These are phyloP conservation scores for Cyprinodon brontotheroides DNA, from an alignment of 2,113 vertebrate species.

Conservation along the genomic window DNA sequence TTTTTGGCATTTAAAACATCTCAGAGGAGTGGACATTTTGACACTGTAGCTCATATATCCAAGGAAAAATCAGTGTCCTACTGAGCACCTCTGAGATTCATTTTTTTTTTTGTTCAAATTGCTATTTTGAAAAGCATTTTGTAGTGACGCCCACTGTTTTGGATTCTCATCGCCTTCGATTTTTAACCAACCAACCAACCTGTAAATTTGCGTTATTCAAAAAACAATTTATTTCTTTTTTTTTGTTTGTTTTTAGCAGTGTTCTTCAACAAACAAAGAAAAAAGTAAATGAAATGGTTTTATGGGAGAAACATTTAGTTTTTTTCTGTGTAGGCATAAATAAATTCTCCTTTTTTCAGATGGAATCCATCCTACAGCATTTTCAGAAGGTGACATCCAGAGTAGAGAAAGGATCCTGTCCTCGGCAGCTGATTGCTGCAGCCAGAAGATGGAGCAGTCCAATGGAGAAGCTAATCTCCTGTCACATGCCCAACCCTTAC, in stretches of 20 bases:
- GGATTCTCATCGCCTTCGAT: not conserved
- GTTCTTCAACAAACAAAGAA: too few species aligned
- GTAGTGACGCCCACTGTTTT: too few species aligned
- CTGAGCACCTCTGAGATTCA: too few species aligned
- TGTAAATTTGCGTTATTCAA: not conserved
- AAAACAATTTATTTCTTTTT: too few species aligned
- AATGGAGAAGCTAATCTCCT: slow-evolving; percentile 73
- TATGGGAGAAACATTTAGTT: not conserved
- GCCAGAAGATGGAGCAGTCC: slow-evolving; percentile 82
- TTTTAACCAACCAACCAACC: not conserved
- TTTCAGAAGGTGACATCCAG: slow-evolving; percentile 79
- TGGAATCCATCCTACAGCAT: slow-evolving; percentile 81
- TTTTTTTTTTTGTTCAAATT: too few species aligned
- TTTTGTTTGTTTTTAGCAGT: too few species aligned
- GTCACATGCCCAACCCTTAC: slow-evolving; percentile 83
- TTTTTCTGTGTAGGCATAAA: not conserved
- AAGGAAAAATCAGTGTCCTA: too few species aligned
- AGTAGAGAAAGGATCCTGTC: slow-evolving; percentile 64
- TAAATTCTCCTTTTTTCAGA: slow-evolving; percentile 64
- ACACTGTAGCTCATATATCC: too few species aligned
- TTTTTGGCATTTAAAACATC: too few species aligned
- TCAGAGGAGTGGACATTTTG: too few species aligned
- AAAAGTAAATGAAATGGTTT: too few species aligned
- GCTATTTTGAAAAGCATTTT: too few species aligned
- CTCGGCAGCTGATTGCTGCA: slow-evolving; percentile 84